Evolutionary conservation across 1,140 invertebrate genomes (phyloP), one percentile per base, ranked within the genome.

Genomic region (Drosophila elegans): DNA sequence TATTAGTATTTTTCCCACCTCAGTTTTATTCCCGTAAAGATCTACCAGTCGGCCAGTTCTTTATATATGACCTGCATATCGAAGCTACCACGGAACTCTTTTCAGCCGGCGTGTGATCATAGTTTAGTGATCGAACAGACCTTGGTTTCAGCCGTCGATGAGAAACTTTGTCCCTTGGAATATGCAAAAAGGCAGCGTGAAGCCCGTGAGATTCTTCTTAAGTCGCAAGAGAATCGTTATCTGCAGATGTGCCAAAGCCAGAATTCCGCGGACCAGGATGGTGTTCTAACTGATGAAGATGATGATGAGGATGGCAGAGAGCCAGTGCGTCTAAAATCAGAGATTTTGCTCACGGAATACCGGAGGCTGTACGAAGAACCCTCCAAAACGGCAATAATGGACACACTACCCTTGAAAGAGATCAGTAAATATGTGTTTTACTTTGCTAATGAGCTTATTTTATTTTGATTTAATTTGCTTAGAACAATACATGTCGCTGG

Each of bases 1-100:
- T 6, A 2, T 0, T 10, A 3, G 3, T 38, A 4, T 1, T 38
- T 0, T 51, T 44, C 5, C 10, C 2, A 3, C 3, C 10, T 5
- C 4, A 62, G 66, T 16, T 44, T 61, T 2, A 6, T 53, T 7
- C 59, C 59, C 7, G 42, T 69, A 2, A 62, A 54, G 6, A 25
- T 62, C 13, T 54, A 55, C n/a, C 34, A 62, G 12, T 53, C 49
- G 2, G n/a, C 7, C 3, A 68, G 49, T 39, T 5, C 16, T 0
- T 1, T 61, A 1, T 68, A 68, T 13, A 11, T 53, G 39, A 61
- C 56, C 13, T 61, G 48, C 41, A 61, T 61, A 6, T 53, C 56
- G 4, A 68, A 68, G n/a, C 0, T 68, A 9, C 32, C 57, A 1
- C 29, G 16, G 3, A 4, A 32, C 1, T 9, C n/a, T 0, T 12